Conservation (phyloP, 2,888 invertebrate species). For the Amiota minor region DNA sequence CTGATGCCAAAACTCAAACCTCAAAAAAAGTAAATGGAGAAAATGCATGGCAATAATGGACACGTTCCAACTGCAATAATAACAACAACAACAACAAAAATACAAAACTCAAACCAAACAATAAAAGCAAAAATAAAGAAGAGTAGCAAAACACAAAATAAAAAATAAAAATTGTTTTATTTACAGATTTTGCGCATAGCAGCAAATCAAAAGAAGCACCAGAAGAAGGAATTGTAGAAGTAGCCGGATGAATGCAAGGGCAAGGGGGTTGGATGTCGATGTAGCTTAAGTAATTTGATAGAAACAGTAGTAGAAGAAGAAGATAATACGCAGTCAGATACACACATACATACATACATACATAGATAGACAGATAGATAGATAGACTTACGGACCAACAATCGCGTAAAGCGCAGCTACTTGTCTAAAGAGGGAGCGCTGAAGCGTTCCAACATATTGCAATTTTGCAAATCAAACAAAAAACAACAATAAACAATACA, state of each 20-base stretch:
- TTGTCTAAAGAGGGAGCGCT: neutral
- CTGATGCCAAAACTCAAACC: neutral
- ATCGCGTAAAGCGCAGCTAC: neutral
- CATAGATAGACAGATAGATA: neutral
- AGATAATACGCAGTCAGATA: constrained; percentile 1
- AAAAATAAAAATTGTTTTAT: neutral
- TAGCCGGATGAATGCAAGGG: neutral
- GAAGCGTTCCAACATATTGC: constrained; percentile 13
- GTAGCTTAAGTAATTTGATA: neutral
- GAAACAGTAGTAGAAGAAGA: neutral
- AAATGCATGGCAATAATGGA: constrained; percentile 4
- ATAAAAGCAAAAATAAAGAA: constrained; percentile 9
- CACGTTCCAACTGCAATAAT: constrained; percentile 2
- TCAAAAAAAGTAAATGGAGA: neutral
- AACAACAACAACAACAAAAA: neutral
- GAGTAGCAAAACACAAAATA: neutral
- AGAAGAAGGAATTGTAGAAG: constrained; percentile 1
- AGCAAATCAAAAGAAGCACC: constrained; percentile 10
- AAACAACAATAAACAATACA: neutral
- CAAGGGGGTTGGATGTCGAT: neutral
- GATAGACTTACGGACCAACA: too few species aligned
- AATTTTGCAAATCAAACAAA: constrained; percentile 27
- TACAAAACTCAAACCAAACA: neutral
- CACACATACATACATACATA: too few species aligned
- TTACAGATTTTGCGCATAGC: constrained; percentile 16